Conservation (phyloP, 1,140 invertebrate species). For the Ectropis grisescens region DNA sequence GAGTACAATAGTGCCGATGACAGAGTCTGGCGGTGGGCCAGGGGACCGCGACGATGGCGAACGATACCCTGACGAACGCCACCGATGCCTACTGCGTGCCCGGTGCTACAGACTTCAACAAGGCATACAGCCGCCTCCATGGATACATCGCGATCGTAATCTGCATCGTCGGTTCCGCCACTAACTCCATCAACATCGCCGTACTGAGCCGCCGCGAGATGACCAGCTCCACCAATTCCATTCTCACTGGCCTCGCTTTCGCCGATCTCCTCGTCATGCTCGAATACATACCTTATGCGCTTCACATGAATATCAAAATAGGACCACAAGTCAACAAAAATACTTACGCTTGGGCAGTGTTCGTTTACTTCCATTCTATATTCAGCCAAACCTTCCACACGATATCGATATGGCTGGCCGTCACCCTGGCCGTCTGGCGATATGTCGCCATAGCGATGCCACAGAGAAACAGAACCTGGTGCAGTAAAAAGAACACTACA, state of each 20-base stretch:
- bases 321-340: constrained; percentile 71
- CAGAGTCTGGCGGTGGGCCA: constrained; percentile 12
- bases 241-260: constrained; percentile 90
- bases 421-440: constrained; percentile 92
- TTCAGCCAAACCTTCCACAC: constrained; percentile 91
- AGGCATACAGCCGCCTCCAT: constrained; percentile 57
- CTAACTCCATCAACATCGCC: constrained; percentile 95
- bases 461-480: constrained; percentile 83
- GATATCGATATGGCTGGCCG: constrained; percentile 92
- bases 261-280: constrained; percentile 94
- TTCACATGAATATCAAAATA: constrained; percentile 82
- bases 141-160: constrained; percentile 74
- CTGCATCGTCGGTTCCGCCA: constrained; percentile 92
- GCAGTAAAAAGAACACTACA: constrained; percentile 79
- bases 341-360: constrained; percentile 85
- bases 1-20: constrained; percentile 27
- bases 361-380: constrained; percentile 86
- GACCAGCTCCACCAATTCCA: constrained; percentile 87
- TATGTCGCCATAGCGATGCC: constrained; percentile 90
- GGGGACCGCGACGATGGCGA: constrained; percentile 35
- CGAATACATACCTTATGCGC: constrained; percentile 91
- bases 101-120: constrained; percentile 58
- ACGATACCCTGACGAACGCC: no score
- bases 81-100: constrained; percentile 60
- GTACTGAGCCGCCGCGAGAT: constrained; percentile 92